These are phyloP conservation scores for Echeneis naucrates DNA, from an alignment of 2,797 vertebrate species.

Conservation along the genomic window DNA sequence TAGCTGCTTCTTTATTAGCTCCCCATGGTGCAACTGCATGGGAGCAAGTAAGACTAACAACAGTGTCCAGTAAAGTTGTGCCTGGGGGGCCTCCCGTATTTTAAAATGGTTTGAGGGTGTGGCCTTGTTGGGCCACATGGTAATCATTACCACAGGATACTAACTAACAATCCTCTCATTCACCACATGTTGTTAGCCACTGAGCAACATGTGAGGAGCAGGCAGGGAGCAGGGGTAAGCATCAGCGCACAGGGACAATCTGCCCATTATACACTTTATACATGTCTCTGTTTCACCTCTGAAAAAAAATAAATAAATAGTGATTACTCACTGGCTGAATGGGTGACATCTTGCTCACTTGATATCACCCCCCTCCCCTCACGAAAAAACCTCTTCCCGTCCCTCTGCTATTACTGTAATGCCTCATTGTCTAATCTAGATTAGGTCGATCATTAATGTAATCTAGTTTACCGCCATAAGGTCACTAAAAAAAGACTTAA, in stretches of 20 bases:
- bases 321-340: slow-evolving; percentile 58
- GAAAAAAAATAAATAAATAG: slow-evolving; percentile 52
- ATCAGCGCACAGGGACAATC: slow-evolving; percentile 61
- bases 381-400: not conserved
- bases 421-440: slow-evolving; percentile 73
- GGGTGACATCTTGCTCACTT: slow-evolving; percentile 61
- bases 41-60: slow-evolving; percentile 37
- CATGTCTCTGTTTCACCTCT: slow-evolving; percentile 58
- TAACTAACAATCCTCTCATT: slow-evolving; percentile 76
- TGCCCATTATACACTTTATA: slow-evolving; percentile 61
- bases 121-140: slow-evolving; percentile 65
- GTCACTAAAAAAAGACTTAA: slow-evolving; percentile 59
- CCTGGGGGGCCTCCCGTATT: slow-evolving; percentile 48
- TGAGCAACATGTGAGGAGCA: slow-evolving; percentile 66
- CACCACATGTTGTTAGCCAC: slow-evolving; percentile 75
- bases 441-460: slow-evolving; percentile 72
- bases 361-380: not conserved
- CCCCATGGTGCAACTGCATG: slow-evolving; percentile 53
- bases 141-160: slow-evolving; percentile 77
- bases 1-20: slow-evolving; percentile 57
- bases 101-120: slow-evolving; percentile 57
- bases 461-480: slow-evolving; percentile 73
- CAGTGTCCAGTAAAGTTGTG: slow-evolving; percentile 57
- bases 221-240: slow-evolving; percentile 37
- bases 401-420: slow-evolving; percentile 55